phyloP scores from a whole-genome alignment of 2,888 invertebrate species.

The Bombylius major region DNA sequence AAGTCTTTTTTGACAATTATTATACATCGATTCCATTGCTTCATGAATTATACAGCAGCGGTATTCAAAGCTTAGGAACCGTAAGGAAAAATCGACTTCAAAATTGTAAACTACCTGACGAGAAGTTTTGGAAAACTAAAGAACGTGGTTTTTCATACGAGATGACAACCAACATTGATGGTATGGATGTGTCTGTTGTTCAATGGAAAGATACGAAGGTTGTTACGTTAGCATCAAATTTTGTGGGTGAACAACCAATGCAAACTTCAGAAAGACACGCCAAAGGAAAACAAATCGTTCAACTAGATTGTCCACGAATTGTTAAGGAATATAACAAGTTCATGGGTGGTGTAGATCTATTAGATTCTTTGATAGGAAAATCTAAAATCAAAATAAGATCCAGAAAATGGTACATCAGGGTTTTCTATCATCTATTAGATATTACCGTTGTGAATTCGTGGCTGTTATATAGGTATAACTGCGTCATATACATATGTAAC shows the following conservation, averaged over 20 bases:
- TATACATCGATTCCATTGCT: slow-evolving; percentile 6
- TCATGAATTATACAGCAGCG: slow-evolving; percentile 5
- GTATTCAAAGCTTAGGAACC: slow-evolving; percentile 9
- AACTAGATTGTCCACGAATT: slow-evolving; percentile 4
- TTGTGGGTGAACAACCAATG: slow-evolving; percentile 9
- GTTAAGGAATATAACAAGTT: slow-evolving; percentile 2
- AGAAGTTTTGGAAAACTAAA: slow-evolving; percentile 8
- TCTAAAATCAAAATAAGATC: slow-evolving; percentile 3
- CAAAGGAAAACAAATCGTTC: slow-evolving; percentile 4
- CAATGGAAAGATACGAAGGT: slow-evolving; percentile 1
- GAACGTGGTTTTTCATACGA: slow-evolving; percentile 4
- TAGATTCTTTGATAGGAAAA: slow-evolving; percentile 4
- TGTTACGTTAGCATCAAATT: slow-evolving; percentile 5
- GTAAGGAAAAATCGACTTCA: slow-evolving; percentile 8
- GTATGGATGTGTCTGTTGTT: slow-evolving; percentile 1
- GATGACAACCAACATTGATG: not conserved
- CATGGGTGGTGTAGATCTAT: slow-evolving; percentile 7
- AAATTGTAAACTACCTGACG: slow-evolving; percentile 9
- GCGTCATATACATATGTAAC: too few species aligned
- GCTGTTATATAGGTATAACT: not conserved
- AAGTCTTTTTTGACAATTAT: slow-evolving; percentile 3
- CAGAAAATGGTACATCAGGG: slow-evolving; percentile 8
- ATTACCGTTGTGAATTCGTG: slow-evolving; percentile 8
- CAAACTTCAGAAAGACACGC: slow-evolving; percentile 4
- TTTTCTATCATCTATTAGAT: slow-evolving; percentile 9